These are phyloP conservation scores for Conistra vaccinii DNA, from an alignment of 2,888 invertebrate genomes.

Conservation along the genomic window DNA sequence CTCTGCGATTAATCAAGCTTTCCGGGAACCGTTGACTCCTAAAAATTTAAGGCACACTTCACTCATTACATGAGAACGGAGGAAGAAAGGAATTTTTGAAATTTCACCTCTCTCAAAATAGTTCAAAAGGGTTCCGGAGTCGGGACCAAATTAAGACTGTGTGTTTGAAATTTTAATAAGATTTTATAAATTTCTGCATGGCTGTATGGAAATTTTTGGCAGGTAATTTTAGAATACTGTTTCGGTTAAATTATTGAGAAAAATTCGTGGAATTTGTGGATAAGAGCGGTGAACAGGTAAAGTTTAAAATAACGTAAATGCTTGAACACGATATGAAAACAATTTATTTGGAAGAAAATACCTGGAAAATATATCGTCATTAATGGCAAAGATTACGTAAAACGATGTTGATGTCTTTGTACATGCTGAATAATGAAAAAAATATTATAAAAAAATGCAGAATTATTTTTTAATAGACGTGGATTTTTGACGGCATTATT, in stretches of 20 bases:
- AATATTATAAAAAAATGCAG: neutral
- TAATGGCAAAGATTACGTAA: neutral
- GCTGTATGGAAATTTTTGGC: conserved; percentile 36
- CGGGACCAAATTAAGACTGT: conserved; percentile 58
- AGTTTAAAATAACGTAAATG: conserved; percentile 1
- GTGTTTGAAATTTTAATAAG: conserved; percentile 63
- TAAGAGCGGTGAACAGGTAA: neutral
- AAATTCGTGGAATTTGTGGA: conserved; percentile 7
- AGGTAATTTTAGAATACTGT: conserved; percentile 41
- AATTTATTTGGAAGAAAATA: neutral
- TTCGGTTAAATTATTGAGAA: conserved; percentile 21
- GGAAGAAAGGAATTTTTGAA: conserved; percentile 68
- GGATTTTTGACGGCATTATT: neutral
- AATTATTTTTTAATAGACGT: neutral
- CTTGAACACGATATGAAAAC: neutral
- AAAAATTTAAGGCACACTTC: conserved; percentile 66
- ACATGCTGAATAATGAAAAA: neutral
- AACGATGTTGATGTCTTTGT: neutral
- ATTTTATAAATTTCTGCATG: conserved; percentile 57
- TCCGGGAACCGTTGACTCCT: conserved; percentile 62
- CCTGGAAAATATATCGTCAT: neutral
- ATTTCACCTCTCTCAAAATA: conserved; percentile 65
- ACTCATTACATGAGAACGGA: conserved; percentile 62
- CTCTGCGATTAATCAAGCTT: conserved; percentile 66
- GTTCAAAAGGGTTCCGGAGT: conserved; percentile 62